Evolutionary conservation across 2,113 vertebrate genomes (phyloP), one percentile per base, ranked within the genome.

Genomic region (Salvator merianae): DNA sequence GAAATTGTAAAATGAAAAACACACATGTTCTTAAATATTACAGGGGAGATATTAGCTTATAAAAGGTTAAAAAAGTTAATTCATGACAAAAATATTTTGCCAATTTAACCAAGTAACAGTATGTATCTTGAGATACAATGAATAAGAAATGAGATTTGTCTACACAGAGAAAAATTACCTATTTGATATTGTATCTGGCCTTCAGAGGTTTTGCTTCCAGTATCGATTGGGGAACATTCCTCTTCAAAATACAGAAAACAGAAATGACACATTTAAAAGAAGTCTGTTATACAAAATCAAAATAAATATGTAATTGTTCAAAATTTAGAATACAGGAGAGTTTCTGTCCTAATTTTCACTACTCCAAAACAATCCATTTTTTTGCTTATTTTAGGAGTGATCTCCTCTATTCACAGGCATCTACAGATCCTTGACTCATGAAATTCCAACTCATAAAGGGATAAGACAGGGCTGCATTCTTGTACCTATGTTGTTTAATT

Each of bases 141-240:
- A 70, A 36, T 24, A 73, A 28, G 10, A 55, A 55, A 55, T 18
- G 14, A 55, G 10, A 55, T 55, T 55, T 1, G 10, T 53, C 18
- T 59, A 59, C 18, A 20, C 55, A 59, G 16, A 20, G 55, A 59
- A 26, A 18, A 73, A 53, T 90, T 90, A 94, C 93, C 90, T 84
- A 84, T 38, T 79, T 4, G 28, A 22, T 89, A 88, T 68, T n/a
- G 75, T 62, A 73, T 79, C 85, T 63, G 87, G 32, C 20, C 86
- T 66, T 78, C 30, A 81, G 30, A 86, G 66, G 80, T 91, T 88
- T 79, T 89, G 73, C 72, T 89, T 85, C 73, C 80, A 85, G 76
- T 43, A 62, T 68, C 83, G 63, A 78, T 87, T 8, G 84, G 55
- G 88, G 88, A 77, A 77, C 26, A 47, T 76, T 93, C 93, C 85